A percentile compares a stretch with the other conserved stretches of the same genome.
Evolutionary conservation across 2,797 vertebrate species (phyloP).

Genomic region (Hyperoplus immaculatus): DNA sequence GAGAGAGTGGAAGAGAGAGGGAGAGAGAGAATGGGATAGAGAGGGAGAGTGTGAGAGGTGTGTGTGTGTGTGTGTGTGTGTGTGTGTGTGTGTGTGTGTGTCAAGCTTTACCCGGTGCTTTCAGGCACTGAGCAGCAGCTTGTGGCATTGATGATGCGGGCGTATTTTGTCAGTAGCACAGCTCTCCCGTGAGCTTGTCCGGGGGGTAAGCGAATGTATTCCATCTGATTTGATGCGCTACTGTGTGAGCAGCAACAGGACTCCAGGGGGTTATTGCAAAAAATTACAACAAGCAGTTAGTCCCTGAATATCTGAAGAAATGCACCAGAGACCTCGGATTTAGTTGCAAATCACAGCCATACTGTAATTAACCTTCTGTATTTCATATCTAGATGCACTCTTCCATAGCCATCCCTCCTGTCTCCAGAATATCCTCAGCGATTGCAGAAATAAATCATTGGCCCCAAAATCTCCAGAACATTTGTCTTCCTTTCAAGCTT

Average conservation of each 20-base stretch:
- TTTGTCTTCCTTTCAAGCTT: slow-evolving; percentile 66
- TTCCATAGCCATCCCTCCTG: neutral
- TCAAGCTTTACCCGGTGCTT: slow-evolving; percentile 54
- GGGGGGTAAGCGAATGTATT: slow-evolving; percentile 47
- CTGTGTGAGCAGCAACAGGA: slow-evolving; percentile 67
- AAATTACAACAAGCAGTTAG: slow-evolving; percentile 45
- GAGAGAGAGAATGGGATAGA: slow-evolving; percentile 22
- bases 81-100: slow-evolving; percentile 34
- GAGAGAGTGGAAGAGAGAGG: slow-evolving; percentile 28
- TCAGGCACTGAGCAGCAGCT: slow-evolving; percentile 63
- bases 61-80: slow-evolving; percentile 40
- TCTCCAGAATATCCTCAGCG: slow-evolving; percentile 33
- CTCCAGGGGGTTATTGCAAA: slow-evolving; percentile 51
- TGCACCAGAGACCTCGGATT: slow-evolving; percentile 30
- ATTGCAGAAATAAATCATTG: slow-evolving; percentile 62
- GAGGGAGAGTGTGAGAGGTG: slow-evolving; percentile 12
- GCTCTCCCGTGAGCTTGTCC: slow-evolving; percentile 46
- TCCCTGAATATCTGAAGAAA: slow-evolving; percentile 25
- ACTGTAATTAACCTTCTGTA: slow-evolving; percentile 20
- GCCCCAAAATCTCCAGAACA: slow-evolving; percentile 49
- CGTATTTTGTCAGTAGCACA: slow-evolving; percentile 58
- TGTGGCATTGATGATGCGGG: slow-evolving; percentile 48
- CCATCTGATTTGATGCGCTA: slow-evolving; percentile 60
- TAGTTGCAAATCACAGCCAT: slow-evolving; percentile 26
- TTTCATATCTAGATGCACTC: slow-evolving; percentile 21